Percentiles rank a stretch among this genome's conserved stretches.
phyloP scores from a whole-genome alignment of 1,140 invertebrate species.

The Matsumurasca onukii region DNA sequence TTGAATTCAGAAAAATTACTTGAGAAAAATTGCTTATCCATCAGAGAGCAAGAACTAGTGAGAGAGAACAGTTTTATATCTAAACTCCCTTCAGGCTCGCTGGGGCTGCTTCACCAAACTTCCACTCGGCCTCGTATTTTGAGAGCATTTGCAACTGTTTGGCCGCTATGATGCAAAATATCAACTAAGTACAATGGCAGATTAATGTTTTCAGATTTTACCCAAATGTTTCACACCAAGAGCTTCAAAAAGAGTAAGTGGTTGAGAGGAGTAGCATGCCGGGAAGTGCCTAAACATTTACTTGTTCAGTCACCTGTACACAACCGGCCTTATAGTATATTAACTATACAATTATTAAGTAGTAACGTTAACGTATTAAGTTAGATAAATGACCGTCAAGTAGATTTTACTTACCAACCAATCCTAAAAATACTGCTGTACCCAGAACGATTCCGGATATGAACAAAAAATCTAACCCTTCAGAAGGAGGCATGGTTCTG shows the following conservation, averaged over 20 bases:
- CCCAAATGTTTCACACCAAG: too few relatives aligned
- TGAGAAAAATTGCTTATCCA: background rate
- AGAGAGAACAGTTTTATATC: background rate
- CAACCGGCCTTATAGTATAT: background rate
- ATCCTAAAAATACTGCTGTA: background rate
- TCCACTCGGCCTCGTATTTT: background rate
- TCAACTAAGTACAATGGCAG: too few relatives aligned
- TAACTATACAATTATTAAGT: background rate
- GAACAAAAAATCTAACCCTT: background rate
- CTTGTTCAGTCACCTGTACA: too few relatives aligned
- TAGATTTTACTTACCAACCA: slow-evolving; percentile 16
- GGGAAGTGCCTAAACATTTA: too few relatives aligned
- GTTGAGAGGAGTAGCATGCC: background rate
- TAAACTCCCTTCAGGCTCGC: background rate
- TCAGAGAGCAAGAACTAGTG: too few relatives aligned
- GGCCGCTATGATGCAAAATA: too few relatives aligned
- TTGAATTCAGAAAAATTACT: background rate
- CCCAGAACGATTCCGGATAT: background rate
- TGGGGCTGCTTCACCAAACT: background rate
- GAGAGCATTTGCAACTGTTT: background rate
- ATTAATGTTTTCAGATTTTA: too few relatives aligned
- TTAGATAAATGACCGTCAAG: too few relatives aligned
- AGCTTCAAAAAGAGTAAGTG: too few relatives aligned
- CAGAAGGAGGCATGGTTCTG: background rate
- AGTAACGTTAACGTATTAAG: too few relatives aligned